These are phyloP conservation scores for Vireo griseus DNA, from an alignment of 2,797 vertebrate genomes.

Conservation along the genomic window DNA sequence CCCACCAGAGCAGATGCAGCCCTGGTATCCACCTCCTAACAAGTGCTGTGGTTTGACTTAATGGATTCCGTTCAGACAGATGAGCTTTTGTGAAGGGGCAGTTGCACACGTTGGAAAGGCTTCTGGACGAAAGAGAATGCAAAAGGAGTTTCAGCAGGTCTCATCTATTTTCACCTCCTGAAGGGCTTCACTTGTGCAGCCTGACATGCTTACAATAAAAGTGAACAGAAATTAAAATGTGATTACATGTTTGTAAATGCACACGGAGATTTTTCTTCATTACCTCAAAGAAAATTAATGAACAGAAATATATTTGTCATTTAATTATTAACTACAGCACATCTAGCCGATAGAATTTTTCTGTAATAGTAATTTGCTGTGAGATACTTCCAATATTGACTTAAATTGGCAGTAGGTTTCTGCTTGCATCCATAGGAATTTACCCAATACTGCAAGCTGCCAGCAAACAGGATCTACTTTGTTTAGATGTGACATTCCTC, in stretches of 20 bases:
- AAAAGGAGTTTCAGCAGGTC: neutral
- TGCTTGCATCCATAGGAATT: neutral
- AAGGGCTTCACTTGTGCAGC: neutral
- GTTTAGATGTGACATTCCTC: neutral
- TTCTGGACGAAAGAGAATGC: neutral
- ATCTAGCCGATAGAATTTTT: neutral
- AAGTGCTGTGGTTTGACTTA: neutral
- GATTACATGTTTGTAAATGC: neutral
- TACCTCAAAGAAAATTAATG: neutral
- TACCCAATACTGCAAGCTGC: neutral
- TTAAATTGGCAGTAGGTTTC: neutral
- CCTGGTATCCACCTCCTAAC: neutral
- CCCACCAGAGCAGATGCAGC: neutral
- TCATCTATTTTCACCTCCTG: neutral
- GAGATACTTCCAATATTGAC: neutral
- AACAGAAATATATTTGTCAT: neutral
- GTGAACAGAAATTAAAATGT: neutral
- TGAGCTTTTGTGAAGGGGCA: neutral
- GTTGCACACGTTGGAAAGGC: neutral
- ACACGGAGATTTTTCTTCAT: accelerated
- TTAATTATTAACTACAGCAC: neutral
- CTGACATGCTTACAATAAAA: neutral
- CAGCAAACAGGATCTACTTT: neutral
- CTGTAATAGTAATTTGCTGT: neutral
- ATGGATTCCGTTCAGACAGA: neutral